phyloP scores from a whole-genome alignment of 2,113 vertebrate genomes.

The Donacobius atricapilla region DNA sequence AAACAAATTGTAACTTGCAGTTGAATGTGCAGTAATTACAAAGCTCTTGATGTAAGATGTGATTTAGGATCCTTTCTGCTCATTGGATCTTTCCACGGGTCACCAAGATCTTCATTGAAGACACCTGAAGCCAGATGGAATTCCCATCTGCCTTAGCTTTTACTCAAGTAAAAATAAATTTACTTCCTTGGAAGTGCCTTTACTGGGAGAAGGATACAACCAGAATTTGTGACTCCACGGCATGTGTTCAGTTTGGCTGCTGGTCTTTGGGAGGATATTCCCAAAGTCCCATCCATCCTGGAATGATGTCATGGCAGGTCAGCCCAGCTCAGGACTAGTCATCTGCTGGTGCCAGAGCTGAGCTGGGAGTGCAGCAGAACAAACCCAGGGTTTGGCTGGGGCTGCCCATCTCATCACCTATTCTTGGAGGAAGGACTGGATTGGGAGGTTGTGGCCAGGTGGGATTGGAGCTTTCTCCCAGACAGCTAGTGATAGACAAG shows the following conservation, averaged over 20 bases:
- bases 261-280: neutral
- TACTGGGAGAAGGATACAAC: neutral
- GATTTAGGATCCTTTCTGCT: neutral
- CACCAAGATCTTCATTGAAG: neutral
- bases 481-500: neutral
- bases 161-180: neutral
- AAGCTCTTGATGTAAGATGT: neutral
- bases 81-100: neutral
- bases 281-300: accelerated
- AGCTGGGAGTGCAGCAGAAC: neutral
- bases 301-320: neutral
- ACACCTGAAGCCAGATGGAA: neutral
- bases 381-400: neutral
- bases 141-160: neutral
- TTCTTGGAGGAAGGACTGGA: neutral
- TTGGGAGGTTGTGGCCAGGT: neutral
- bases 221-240: neutral
- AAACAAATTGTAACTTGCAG: neutral
- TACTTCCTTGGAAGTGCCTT: neutral
- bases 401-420: neutral
- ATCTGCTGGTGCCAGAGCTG: neutral
- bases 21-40: neutral
- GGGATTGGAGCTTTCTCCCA: neutral
- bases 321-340: neutral
- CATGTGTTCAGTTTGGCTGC: neutral